Evolutionary conservation across 92 coral and sea anemone species (phyloP).

Genomic region (Porites lobata): DNA sequence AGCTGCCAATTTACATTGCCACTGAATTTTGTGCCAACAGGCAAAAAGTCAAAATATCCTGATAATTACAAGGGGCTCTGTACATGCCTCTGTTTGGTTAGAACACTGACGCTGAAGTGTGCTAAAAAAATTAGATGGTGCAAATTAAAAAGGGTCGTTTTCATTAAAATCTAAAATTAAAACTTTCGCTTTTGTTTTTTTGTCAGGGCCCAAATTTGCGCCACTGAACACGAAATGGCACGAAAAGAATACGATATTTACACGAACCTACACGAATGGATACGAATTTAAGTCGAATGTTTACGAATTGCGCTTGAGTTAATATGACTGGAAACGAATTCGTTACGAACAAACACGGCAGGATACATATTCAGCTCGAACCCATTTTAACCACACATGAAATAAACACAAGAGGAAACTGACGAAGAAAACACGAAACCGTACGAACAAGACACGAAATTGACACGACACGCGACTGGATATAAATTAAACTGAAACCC

Average conservation of each 20-base stretch:
- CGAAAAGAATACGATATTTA: background rate
- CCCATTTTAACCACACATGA: background rate
- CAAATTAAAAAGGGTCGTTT: background rate
- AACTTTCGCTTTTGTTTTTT: background rate
- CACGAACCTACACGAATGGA: background rate
- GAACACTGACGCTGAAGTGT: background rate
- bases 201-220: background rate
- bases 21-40: background rate
- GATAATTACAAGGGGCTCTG: background rate
- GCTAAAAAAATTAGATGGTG: background rate
- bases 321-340: background rate
- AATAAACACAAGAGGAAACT: background rate
- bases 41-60: background rate
- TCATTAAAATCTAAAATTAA: background rate
- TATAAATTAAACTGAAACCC: background rate
- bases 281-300: background rate
- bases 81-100: background rate
- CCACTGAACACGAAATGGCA: background rate
- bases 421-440: conserved; percentile 2
- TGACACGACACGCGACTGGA: background rate
- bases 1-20: background rate
- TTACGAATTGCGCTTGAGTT: background rate
- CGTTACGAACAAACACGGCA: background rate
- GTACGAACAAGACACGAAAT: background rate
- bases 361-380: background rate